Conservation (phyloP, 1,140 invertebrate species). For the Globodera ellingtonae region DNA sequence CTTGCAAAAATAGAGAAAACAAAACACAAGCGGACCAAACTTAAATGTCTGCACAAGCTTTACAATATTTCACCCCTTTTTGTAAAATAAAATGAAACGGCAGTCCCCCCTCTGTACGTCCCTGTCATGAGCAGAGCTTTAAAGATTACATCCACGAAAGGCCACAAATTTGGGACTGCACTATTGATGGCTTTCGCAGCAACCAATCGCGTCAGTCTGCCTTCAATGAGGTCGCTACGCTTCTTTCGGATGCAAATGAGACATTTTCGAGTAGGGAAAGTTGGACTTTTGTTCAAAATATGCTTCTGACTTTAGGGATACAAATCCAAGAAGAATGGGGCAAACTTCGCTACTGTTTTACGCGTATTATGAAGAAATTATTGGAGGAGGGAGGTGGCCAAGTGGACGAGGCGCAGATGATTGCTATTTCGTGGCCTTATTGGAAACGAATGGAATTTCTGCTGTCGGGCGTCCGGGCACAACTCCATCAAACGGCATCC, state of each 20-base stretch:
- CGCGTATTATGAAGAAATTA: constrained; percentile 38
- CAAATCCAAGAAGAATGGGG: constrained; percentile 45
- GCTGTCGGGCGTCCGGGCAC: constrained; percentile 13
- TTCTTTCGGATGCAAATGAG: constrained; percentile 24
- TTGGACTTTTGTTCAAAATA: background rate
- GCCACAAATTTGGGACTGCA: constrained; percentile 29
- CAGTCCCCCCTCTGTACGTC: no score
- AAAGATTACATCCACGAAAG: constrained; percentile 22
- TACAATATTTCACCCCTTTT: no score
- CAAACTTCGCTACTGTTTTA: constrained; percentile 42
- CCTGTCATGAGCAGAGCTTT: background rate
- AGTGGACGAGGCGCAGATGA: constrained; percentile 14
- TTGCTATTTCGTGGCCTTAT: constrained; percentile 38
- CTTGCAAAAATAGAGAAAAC: no score
- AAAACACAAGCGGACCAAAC: no score
- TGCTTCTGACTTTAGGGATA: constrained; percentile 23
- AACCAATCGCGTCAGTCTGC: constrained; percentile 24
- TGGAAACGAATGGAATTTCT: constrained; percentile 37
- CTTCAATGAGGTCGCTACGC: constrained; percentile 31
- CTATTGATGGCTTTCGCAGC: constrained; percentile 22
- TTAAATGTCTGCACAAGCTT: no score
- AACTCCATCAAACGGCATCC: constrained; percentile 2
- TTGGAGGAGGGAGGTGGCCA: constrained; percentile 12
- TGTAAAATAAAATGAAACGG: background rate
- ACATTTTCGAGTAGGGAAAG: constrained; percentile 23